Base-by-base conservation (phyloP, 2,888 invertebrate species). In the Pycnomerus fuliginosus region DNA sequence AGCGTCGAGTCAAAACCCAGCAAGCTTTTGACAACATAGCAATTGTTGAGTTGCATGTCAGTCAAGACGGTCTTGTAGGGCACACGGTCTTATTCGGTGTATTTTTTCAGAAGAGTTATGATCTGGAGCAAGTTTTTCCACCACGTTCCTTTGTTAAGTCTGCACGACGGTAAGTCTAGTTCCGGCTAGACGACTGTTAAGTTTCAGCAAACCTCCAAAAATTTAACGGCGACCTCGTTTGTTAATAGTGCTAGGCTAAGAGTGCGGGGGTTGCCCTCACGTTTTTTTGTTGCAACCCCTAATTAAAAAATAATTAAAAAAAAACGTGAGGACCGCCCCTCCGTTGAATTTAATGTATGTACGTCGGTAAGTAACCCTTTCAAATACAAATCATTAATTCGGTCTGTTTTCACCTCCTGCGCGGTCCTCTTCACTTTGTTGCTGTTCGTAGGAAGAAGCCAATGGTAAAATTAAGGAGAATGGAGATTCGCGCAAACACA, bases 61-160 rank as follows among this genome's bases (percentile, higher is more conserved):
- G 46, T 51, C 50, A 56, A 57, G 51, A 54, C 53, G 40, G 41
- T 38, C 43, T 48, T 48, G 41, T 48, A 56, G 55, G 59, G 48
- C n/a, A 58, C 61, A 57, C 69, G 66, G 75, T 79, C 80, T 82
- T 77, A 82, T 77, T 81, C 82, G 84, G 81, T 83, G 76, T 82
- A 82, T 85, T 83, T 85, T 85, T 85, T 82, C 85, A 85, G 85
- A 85, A 84, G 76, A 78, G 76, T 79, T 77, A 10, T 20, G 79
- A 76, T 79, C 78, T 78, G 80, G 79, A 70, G 71, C 71, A 70
- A 80, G 80, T 80, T 76, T 67, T 62, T 67, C 70, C 68, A 66
- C 68, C 78, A 76, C 77, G 77, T 80, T 75, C 76, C 70, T 72
- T 70, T 69, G 78, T 77, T 77, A 78, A 58, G 78, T 77, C 76